A percentile compares a stretch with the other conserved stretches of the same genome.
Evolutionary conservation across 2,888 invertebrate species (phyloP).

Genomic region (Aspidiotus destructor): DNA sequence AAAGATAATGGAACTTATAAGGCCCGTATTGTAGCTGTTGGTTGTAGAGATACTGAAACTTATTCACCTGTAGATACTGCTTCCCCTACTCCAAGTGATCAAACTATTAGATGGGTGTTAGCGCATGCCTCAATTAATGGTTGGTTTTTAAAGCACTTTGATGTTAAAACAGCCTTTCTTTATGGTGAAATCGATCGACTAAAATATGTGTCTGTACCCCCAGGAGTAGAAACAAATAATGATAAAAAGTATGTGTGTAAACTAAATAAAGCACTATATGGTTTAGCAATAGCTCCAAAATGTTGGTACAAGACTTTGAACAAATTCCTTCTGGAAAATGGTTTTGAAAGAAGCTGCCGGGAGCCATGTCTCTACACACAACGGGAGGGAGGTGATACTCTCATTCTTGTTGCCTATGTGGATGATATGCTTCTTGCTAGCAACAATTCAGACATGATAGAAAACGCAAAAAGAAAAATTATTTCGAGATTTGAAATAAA

Average conservation of each 20-base stretch:
- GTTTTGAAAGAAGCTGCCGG: background rate
- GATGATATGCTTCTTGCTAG: too few species aligned
- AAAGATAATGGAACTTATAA: background rate
- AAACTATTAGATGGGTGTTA: background rate
- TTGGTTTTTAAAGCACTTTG: background rate
- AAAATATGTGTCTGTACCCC: background rate
- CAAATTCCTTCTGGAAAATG: background rate
- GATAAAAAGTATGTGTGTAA: background rate
- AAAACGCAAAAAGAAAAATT: background rate
- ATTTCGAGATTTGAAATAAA: background rate
- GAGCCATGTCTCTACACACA: background rate
- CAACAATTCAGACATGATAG: background rate
- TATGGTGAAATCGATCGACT: background rate
- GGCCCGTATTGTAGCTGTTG: background rate
- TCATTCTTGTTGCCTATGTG: background rate
- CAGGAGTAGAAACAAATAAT: background rate
- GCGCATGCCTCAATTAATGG: background rate
- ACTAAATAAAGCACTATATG: background rate
- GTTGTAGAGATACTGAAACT: slow-evolving; percentile 4
- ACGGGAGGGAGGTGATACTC: background rate
- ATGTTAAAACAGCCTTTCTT: background rate
- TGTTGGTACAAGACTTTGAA: background rate
- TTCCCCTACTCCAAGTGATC: background rate
- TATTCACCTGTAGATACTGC: background rate
- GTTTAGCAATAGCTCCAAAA: background rate